Percentiles rank a stretch among this genome's conserved stretches.
phyloP scores from a whole-genome alignment of 2,113 vertebrate species.

The Amblyornis subalaris region DNA sequence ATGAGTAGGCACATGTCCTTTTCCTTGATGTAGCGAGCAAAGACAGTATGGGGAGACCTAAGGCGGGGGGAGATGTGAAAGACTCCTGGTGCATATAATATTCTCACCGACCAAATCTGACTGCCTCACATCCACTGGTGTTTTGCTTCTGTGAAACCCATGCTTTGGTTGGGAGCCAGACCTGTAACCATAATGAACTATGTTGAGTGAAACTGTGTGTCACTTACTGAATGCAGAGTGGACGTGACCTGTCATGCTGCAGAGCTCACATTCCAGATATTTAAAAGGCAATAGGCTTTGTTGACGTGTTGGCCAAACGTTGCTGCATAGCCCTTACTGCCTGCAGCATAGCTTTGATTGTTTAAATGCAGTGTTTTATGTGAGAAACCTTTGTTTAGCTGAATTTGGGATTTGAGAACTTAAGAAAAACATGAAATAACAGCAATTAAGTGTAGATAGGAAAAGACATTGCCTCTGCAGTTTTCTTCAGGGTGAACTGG shows the following conservation, averaged over 20 bases:
- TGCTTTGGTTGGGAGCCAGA: not conserved
- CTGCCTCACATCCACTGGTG: not conserved
- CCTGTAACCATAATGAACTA: not conserved
- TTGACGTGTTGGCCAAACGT: not conserved
- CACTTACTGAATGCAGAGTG: not conserved
- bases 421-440: not conserved
- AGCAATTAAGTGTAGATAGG: not conserved
- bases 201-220: not conserved
- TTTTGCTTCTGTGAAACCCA: not conserved
- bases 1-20: constrained; percentile 37
- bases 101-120: not conserved
- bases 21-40: not conserved
- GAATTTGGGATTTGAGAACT: not conserved
- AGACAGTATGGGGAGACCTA: not conserved
- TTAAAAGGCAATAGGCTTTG: not conserved
- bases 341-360: not conserved
- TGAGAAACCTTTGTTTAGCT: not conserved
- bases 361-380: not conserved
- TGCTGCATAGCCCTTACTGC: not conserved
- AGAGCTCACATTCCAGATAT: not conserved
- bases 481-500: not conserved
- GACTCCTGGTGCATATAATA: not conserved
- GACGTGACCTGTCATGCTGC: not conserved
- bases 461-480: not conserved
- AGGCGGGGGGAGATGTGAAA: not conserved